Conservation (phyloP, 2,888 invertebrate species). For the Harpalus rubripes region DNA sequence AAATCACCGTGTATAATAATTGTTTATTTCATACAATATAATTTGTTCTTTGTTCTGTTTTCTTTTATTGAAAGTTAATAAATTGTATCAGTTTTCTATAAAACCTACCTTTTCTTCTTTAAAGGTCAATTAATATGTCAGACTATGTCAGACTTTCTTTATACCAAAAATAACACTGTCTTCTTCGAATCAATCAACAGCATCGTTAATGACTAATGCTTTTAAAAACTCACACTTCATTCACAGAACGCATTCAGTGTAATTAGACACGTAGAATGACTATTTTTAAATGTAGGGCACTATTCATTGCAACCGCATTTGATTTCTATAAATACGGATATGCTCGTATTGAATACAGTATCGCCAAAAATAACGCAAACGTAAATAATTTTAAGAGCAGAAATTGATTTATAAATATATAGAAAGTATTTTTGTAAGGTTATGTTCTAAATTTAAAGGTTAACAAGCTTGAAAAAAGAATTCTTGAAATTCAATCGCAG, state of each 20-base stretch:
- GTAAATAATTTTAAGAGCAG: conserved; percentile 5
- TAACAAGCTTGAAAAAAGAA: neutral
- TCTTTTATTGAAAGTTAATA: neutral
- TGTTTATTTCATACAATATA: too few species aligned
- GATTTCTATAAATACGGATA: conserved; percentile 23
- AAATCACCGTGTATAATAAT: too few species aligned
- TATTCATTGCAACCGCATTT: conserved; percentile 13
- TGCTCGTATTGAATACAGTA: conserved; percentile 6
- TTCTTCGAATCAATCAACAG: neutral
- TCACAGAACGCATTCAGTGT: conserved; percentile 10
- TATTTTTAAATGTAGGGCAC: conserved; percentile 35
- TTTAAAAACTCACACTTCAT: conserved; percentile 27
- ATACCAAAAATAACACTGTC: neutral
- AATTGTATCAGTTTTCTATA: neutral
- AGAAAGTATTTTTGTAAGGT: neutral
- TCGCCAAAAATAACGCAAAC: conserved; percentile 33
- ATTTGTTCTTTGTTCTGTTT: too few species aligned
- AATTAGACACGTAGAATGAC: neutral
- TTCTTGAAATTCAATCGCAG: neutral
- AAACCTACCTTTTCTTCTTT: conserved; percentile 1
- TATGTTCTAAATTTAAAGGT: neutral
- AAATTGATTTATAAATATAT: conserved; percentile 11
- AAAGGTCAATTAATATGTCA: conserved; percentile 29
- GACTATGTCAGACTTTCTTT: conserved; percentile 7
- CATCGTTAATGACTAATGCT: neutral